Evolutionary conservation across 2,113 vertebrate genomes (phyloP).

Genomic region (Catagonus wagneri): DNA sequence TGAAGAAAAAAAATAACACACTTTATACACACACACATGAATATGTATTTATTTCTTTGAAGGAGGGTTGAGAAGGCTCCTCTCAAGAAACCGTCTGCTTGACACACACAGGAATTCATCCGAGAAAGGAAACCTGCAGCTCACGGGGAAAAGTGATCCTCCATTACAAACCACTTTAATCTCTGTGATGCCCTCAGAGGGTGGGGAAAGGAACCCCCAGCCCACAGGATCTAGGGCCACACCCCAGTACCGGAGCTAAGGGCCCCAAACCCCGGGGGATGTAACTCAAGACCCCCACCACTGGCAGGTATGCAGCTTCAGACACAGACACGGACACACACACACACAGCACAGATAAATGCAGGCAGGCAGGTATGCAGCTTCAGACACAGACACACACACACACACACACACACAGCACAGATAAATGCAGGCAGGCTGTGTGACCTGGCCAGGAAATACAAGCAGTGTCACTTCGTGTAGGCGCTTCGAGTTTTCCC

Average conservation of each 20-base stretch:
- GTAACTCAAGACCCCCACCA: too few relatives aligned
- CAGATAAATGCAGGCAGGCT: neutral
- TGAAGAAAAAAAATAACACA: neutral
- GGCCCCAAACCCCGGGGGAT: neutral
- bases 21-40: neutral
- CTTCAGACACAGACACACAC: neutral
- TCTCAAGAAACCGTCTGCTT: neutral
- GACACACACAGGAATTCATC: neutral
- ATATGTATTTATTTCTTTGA: too few relatives aligned
- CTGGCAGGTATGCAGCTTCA: fast-evolving
- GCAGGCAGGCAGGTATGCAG: fast-evolving
- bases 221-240: neutral
- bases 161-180: neutral
- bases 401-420: too few relatives aligned
- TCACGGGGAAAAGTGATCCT: neutral
- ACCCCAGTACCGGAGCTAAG: fast-evolving
- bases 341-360: neutral
- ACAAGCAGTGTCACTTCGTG: neutral
- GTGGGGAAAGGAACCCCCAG: neutral
- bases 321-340: neutral
- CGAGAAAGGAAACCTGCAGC: neutral
- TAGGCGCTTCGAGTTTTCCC: neutral
- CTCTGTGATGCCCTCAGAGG: neutral
- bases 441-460: neutral
- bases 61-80: neutral